phyloP scores from a whole-genome alignment of 2,113 vertebrate species.

The Kryptolebias marmoratus region DNA sequence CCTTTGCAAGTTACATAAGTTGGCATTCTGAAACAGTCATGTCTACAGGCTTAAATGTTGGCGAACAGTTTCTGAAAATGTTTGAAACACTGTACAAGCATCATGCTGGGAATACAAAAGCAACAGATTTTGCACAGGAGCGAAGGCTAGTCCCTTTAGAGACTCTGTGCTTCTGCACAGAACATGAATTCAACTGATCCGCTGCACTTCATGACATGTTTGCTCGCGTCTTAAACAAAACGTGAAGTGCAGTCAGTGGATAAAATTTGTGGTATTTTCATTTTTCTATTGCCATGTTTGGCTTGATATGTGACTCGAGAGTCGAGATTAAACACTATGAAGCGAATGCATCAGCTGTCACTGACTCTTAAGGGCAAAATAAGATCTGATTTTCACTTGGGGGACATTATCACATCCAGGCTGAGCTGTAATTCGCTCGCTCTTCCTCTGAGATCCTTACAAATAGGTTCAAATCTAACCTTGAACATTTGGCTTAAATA shows the following conservation, averaged over 20 bases:
- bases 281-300: slow-evolving; percentile 32
- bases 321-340: slow-evolving; percentile 56
- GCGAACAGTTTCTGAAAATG: slow-evolving; percentile 24
- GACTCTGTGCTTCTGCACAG: slow-evolving; percentile 27
- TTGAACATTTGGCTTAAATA: slow-evolving; percentile 18
- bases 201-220: slow-evolving; percentile 27
- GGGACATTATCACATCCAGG: slow-evolving; percentile 25
- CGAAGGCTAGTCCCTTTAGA: slow-evolving; percentile 18
- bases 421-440: slow-evolving; percentile 21
- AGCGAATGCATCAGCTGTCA: slow-evolving; percentile 40
- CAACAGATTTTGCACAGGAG: slow-evolving; percentile 7
- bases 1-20: not conserved
- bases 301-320: slow-evolving; percentile 51
- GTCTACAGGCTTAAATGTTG: slow-evolving; percentile 4
- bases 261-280: slow-evolving; percentile 37
- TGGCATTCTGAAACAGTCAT: slow-evolving; percentile 6
- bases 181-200: slow-evolving; percentile 18
- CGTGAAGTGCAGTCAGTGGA: slow-evolving; percentile 22
- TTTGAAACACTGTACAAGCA: slow-evolving; percentile 23
- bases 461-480: slow-evolving; percentile 31
- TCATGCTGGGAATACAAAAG: slow-evolving; percentile 22
- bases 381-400: slow-evolving; percentile 41
- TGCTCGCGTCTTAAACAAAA: slow-evolving; percentile 32
- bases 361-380: slow-evolving; percentile 34
- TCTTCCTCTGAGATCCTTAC: slow-evolving; percentile 21